Base-by-base conservation (phyloP, 1,140 invertebrate genomes). In the Battus philenor region DNA sequence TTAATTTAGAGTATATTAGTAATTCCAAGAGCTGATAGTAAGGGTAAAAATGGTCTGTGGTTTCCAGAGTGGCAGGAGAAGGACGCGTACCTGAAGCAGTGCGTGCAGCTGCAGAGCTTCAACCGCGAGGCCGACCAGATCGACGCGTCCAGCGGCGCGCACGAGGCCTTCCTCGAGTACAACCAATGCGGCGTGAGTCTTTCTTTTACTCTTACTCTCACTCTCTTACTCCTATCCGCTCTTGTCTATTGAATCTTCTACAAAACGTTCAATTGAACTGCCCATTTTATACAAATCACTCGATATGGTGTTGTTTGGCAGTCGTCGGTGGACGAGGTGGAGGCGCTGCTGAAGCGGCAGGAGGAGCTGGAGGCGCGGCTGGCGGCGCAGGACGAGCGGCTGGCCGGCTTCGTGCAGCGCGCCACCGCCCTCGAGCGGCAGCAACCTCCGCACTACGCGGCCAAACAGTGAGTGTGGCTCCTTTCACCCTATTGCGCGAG, bases 121-220 rank as follows among this genome's bases (percentile, higher is more conserved):
- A 98, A 97, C 76, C 90, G 95, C 39, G 98, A 99, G 86, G 97
- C 97, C 0, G 97, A 99, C 81, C 95, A 98, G 71, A 97, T 99
- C 49, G 97, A 99, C 86, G 96, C 97, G 0, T 93, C 95, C 2
- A 97, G 95, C 22, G 95, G 95, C 38, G 94, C 95, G 24, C 97
- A 99, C 74, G 93, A 97, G 74, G 93, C 95, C 0, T 98, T 97
- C 83, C 86, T 99, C 6, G 96, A 98, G 55, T 95, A 94, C 81
- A 91, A 90, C 5, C 92, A 97, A 60, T 88, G 96, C 26, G 97
- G 97, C 22, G 95, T 95, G 83, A 89, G 89, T 88, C 2, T 9
- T 2, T 8, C 6, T 27, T 27, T 2, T 20, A 2, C 6, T 20
- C 18, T 20, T 20, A 20, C 18, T 20, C 18, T 20, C 18, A 20